A percentile compares a stretch with the other conserved stretches of the same genome.
Evolutionary conservation across 2,113 vertebrate species (phyloP).

Genomic region (Caranx melampygus): DNA sequence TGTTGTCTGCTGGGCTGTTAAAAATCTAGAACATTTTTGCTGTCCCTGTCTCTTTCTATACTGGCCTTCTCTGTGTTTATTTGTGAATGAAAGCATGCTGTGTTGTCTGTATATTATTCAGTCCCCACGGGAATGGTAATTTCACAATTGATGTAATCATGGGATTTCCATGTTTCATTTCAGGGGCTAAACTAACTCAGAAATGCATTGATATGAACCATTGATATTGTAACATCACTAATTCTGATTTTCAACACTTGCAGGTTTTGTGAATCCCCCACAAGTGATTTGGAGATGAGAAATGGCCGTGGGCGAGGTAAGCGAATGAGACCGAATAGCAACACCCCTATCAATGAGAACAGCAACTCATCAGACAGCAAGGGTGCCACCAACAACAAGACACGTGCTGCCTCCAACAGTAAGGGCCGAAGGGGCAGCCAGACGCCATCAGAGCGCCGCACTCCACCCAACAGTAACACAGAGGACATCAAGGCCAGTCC

Average conservation of each 20-base stretch:
- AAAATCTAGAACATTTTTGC: no score
- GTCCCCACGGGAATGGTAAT: background rate
- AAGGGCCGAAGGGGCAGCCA: conserved; percentile 97
- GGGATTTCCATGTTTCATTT: background rate
- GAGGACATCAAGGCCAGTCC: conserved; percentile 98
- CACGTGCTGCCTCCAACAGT: conserved; percentile 92
- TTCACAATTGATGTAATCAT: background rate
- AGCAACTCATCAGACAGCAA: conserved; percentile 92
- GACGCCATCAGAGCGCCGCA: conserved; percentile 94
- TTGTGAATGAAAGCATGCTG: no score
- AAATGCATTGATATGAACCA: background rate
- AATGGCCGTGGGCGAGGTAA: conserved; percentile 96
- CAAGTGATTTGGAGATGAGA: conserved; percentile 98
- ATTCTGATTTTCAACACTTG: conserved; percentile 34
- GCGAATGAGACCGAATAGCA: conserved; percentile 95
- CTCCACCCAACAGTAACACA: conserved; percentile 85
- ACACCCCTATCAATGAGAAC: conserved; percentile 91
- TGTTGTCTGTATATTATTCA: background rate
- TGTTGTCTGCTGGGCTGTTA: no score
- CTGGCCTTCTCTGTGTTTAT: no score
- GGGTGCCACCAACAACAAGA: conserved; percentile 93
- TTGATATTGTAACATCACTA: background rate
- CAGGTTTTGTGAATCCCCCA: conserved; percentile 99
- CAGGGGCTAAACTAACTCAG: background rate
- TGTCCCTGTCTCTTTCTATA: no score